phyloP scores from a whole-genome alignment of 2,797 vertebrate genomes.

The Danio albolineatus region DNA sequence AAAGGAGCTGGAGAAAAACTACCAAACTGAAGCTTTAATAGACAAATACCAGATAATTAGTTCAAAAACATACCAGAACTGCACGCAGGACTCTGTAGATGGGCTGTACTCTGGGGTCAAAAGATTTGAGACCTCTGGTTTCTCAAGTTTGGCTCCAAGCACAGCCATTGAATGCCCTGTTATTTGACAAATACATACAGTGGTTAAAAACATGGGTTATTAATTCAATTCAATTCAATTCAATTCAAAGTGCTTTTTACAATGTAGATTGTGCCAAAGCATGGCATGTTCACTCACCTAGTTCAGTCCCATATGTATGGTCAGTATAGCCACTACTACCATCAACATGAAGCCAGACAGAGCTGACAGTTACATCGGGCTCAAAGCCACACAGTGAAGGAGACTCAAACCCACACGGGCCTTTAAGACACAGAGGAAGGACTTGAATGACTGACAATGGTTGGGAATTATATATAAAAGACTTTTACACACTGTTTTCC shows the following conservation, averaged over 20 bases:
- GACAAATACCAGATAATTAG: not conserved
- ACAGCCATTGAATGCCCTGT: slow-evolving; percentile 76
- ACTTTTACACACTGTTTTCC: slow-evolving; percentile 63
- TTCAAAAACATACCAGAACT: slow-evolving; percentile 75
- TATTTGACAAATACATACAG: slow-evolving; percentile 1
- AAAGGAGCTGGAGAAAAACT: not conserved
- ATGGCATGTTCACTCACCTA: slow-evolving; percentile 66
- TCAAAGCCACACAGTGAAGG: slow-evolving; percentile 71
- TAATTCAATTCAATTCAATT: no score
- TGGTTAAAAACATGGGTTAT: not conserved
- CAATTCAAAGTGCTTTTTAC: no score
- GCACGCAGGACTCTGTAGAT: slow-evolving; percentile 69
- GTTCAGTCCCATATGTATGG: slow-evolving; percentile 76
- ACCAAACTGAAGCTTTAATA: not conserved
- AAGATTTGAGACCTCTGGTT: slow-evolving; percentile 67
- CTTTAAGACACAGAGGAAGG: slow-evolving; percentile 54
- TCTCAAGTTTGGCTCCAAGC: slow-evolving; percentile 44
- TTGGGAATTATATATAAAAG: not conserved
- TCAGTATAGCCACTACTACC: slow-evolving; percentile 68
- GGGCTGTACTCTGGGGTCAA: slow-evolving; percentile 66
- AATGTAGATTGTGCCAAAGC: no score
- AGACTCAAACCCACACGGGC: slow-evolving; percentile 78
- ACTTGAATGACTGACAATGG: not conserved
- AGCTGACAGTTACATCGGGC: slow-evolving; percentile 51
- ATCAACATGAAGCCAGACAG: slow-evolving; percentile 68